Evolutionary conservation across 2,797 vertebrate species (phyloP).

Genomic region (Poecilia gillii): DNA sequence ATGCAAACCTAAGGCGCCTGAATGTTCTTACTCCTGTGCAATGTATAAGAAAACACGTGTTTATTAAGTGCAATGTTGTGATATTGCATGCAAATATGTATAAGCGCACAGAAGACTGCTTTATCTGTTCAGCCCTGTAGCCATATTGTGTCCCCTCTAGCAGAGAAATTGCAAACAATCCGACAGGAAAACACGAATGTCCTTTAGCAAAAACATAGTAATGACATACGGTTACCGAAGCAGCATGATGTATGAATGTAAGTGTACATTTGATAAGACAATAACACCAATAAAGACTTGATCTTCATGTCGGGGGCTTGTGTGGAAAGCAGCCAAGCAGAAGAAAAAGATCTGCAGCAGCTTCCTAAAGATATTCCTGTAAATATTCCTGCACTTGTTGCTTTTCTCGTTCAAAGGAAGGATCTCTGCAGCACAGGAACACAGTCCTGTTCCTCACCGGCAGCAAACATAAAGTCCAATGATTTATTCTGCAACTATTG

Average conservation of each 20-base stretch:
- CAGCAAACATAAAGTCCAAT: too few species aligned
- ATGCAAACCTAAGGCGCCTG: conserved; percentile 59
- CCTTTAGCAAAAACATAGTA: conserved; percentile 2
- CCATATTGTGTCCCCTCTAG: conserved; percentile 26
- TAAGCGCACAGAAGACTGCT: conserved; percentile 42
- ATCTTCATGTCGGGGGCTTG: conserved; percentile 18
- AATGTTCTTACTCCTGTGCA: conserved; percentile 56
- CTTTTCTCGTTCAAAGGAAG: not conserved
- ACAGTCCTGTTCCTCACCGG: too few species aligned
- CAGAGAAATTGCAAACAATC: conserved; percentile 42
- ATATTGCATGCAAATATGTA: conserved; percentile 65
- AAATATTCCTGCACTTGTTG: not conserved
- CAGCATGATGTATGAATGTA: conserved; percentile 61
- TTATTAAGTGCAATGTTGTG: conserved; percentile 55
- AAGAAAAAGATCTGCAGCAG: conserved; percentile 38
- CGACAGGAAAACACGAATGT: conserved; percentile 41
- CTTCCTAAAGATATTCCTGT: not conserved
- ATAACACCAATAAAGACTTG: conserved; percentile 50
- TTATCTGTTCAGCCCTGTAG: conserved; percentile 33
- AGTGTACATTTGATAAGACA: conserved; percentile 38
- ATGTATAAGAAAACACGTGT: conserved; percentile 47
- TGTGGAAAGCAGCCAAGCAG: conserved; percentile 53
- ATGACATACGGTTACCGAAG: conserved; percentile 1
- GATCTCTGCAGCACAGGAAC: not conserved
- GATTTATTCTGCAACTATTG: too few species aligned